Conservation (phyloP, 1,140 invertebrate genomes). For the Holcopasites calliopsidis region DNA sequence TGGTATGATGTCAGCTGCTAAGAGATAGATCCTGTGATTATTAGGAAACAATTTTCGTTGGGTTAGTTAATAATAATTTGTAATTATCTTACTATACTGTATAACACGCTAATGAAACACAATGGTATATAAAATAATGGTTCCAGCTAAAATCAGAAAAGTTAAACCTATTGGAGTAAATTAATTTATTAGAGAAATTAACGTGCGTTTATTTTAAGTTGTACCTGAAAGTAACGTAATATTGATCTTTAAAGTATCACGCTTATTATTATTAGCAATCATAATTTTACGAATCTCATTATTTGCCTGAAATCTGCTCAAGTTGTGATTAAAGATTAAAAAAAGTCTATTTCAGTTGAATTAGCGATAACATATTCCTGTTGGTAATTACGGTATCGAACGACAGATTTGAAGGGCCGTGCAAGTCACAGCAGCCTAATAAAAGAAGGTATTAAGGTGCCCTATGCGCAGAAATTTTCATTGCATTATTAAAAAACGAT, state of each 20-base stretch:
- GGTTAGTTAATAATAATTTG: slow-evolving; percentile 71
- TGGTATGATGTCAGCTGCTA: slow-evolving; percentile 78
- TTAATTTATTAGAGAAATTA: slow-evolving; percentile 76
- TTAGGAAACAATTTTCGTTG: slow-evolving; percentile 76
- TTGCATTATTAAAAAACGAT: neutral
- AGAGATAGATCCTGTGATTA: slow-evolving; percentile 79
- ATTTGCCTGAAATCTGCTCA: slow-evolving; percentile 70
- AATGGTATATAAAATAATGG: slow-evolving; percentile 70
- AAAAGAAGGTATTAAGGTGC: slow-evolving; percentile 39
- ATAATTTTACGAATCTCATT: slow-evolving; percentile 57
- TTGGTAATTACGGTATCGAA: slow-evolving; percentile 41
- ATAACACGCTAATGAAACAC: slow-evolving; percentile 64
- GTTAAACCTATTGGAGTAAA: slow-evolving; percentile 79
- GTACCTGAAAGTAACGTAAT: slow-evolving; percentile 79
- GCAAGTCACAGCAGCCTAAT: slow-evolving; percentile 63
- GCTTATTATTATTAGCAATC: slow-evolving; percentile 48
- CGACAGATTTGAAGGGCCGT: slow-evolving; percentile 50
- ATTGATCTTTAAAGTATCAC: slow-evolving; percentile 68
- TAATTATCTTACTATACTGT: slow-evolving; percentile 64
- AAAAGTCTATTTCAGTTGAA: slow-evolving; percentile 54
- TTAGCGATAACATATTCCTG: slow-evolving; percentile 53
- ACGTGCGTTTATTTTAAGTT: slow-evolving; percentile 67
- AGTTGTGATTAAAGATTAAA: slow-evolving; percentile 63
- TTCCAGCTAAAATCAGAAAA: slow-evolving; percentile 75
- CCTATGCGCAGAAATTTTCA: slow-evolving; percentile 35